Evolutionary conservation across 2,888 invertebrate species (phyloP).

Genomic region (Saturnia japonica): DNA sequence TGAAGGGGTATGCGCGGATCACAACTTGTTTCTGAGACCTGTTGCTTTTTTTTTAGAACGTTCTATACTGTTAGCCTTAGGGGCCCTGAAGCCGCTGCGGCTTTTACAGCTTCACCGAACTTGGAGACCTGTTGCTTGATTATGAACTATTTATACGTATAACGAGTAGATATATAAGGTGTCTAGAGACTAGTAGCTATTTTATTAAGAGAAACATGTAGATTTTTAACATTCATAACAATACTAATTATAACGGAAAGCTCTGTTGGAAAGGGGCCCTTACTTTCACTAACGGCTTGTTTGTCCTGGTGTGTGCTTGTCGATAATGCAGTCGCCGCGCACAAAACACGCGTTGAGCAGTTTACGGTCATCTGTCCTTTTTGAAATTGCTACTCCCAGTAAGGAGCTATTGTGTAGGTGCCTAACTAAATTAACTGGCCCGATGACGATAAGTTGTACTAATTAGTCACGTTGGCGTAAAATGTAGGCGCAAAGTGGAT

Average conservation of each 20-base stretch:
- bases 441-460: background rate
- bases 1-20: too few relatives aligned
- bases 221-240: too few relatives aligned
- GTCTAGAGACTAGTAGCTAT: too few relatives aligned
- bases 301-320: conserved; percentile 26
- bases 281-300: conserved; percentile 23
- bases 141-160: too few relatives aligned
- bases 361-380: conserved; percentile 19
- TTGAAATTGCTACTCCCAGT: background rate
- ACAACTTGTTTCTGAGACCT: too few relatives aligned
- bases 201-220: too few relatives aligned
- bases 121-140: too few relatives aligned
- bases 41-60: too few relatives aligned
- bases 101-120: too few relatives aligned
- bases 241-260: background rate
- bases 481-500: conserved; percentile 8
- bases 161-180: too few relatives aligned
- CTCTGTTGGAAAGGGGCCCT: conserved; percentile 8
- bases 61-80: too few relatives aligned
- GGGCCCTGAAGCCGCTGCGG: too few relatives aligned
- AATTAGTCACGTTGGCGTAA: conserved; percentile 6
- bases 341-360: conserved; percentile 4
- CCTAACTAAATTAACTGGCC: background rate
- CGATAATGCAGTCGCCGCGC: conserved; percentile 29
- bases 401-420: conserved; percentile 1